Percentiles rank a stretch among this genome's conserved stretches.
These are phyloP conservation scores for Oreochromis niloticus DNA, from an alignment of 2,113 vertebrate genomes.

Conservation along the genomic window DNA sequence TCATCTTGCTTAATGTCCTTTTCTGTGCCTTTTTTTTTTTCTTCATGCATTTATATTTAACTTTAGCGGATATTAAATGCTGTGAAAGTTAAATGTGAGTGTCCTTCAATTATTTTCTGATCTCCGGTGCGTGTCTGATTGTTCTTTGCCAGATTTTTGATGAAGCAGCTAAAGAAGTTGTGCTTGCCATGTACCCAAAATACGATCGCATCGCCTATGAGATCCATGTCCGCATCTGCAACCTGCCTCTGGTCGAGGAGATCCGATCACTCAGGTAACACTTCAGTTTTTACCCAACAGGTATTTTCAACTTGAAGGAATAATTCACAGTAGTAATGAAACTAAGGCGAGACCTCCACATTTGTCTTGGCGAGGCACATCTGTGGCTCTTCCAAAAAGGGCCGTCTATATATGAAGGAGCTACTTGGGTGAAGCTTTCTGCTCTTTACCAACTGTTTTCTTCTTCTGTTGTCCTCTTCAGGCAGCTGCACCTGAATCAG, in stretches of 20 bases:
- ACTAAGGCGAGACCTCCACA: background rate
- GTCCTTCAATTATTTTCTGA: background rate
- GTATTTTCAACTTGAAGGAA: background rate
- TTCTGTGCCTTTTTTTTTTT: background rate
- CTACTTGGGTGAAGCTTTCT: background rate
- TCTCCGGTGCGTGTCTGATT: background rate
- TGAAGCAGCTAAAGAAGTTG: slow-evolving; percentile 93
- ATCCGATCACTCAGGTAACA: slow-evolving; percentile 86
- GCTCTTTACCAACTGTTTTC: background rate
- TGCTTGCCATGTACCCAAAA: slow-evolving; percentile 97
- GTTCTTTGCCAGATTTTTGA: slow-evolving; percentile 77
- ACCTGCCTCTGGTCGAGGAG: slow-evolving; percentile 93
- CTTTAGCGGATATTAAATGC: background rate
- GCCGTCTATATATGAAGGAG: background rate
- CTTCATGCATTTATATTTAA: background rate
- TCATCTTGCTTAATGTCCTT: background rate
- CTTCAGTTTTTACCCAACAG: background rate
- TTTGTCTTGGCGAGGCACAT: background rate
- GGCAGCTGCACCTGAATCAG: slow-evolving; percentile 97
- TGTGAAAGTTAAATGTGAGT: background rate
- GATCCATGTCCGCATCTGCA: slow-evolving; percentile 93
- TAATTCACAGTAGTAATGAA: background rate
- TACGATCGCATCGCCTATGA: slow-evolving; percentile 90
- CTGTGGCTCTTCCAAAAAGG: background rate
- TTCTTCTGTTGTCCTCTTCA: slow-evolving; percentile 16